Percentiles rank a stretch among this genome's conserved stretches.
phyloP scores from a whole-genome alignment of 2,797 vertebrate genomes.

The Oreochromis grahami region DNA sequence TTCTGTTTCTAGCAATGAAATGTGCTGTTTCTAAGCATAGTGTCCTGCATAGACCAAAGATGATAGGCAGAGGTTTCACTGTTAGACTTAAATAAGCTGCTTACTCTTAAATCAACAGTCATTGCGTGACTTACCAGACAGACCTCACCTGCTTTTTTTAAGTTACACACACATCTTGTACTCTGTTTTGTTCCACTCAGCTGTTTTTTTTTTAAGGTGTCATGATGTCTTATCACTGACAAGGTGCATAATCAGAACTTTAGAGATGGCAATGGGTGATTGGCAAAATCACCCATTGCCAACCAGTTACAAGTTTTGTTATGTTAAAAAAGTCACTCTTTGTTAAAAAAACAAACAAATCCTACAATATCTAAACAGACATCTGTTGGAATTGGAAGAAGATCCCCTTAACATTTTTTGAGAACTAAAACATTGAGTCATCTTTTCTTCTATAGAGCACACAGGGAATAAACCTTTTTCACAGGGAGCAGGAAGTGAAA shows the following conservation, averaged over 20 bases:
- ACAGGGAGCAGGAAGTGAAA: background rate
- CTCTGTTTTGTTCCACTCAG: background rate
- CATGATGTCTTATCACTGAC: rapidly evolving
- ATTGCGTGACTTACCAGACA: background rate
- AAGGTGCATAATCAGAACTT: too few relatives aligned
- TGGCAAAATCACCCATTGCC: too few relatives aligned
- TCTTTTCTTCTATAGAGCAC: background rate
- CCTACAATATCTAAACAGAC: too few relatives aligned
- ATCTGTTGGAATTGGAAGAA: too few relatives aligned
- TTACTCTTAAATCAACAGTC: background rate
- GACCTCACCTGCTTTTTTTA: background rate
- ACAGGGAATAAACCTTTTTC: background rate
- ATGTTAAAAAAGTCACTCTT: too few relatives aligned
- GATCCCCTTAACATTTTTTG: background rate
- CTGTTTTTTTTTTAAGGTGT: too few relatives aligned
- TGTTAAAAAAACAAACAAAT: too few relatives aligned
- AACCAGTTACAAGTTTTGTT: too few relatives aligned
- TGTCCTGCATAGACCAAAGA: background rate
- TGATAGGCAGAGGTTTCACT: background rate
- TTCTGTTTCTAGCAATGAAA: background rate
- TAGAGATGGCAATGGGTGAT: too few relatives aligned
- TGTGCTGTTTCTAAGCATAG: rapidly evolving
- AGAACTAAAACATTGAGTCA: rapidly evolving
- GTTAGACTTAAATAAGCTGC: background rate
- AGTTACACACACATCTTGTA: background rate